Evolutionary conservation across 2,113 vertebrate genomes (phyloP).

Genomic region (Haemorhous mexicanus): DNA sequence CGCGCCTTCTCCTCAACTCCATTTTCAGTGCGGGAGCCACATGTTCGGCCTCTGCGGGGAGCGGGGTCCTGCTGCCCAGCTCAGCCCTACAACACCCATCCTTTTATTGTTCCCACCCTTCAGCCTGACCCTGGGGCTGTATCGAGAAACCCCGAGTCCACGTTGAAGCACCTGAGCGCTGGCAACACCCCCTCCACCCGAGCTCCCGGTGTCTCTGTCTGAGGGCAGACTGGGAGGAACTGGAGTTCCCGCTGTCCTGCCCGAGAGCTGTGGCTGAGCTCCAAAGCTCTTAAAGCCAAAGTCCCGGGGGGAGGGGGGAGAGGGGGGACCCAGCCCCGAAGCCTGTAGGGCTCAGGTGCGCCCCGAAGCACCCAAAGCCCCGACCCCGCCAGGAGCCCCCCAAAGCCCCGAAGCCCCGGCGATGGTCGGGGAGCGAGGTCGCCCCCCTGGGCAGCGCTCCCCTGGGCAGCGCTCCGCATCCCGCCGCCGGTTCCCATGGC

Average conservation of each 20-base stretch:
- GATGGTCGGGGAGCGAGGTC: not conserved
- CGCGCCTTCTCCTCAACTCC: not conserved
- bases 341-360: not conserved
- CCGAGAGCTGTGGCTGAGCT: not conserved
- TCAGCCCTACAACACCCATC: not conserved
- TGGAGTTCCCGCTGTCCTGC: not conserved
- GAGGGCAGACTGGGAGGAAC: not conserved
- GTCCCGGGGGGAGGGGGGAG: not conserved
- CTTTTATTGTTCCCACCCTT: fast-evolving
- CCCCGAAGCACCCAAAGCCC: not conserved
- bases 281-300: not conserved
- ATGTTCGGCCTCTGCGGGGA: not conserved
- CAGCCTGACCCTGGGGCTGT: not conserved
- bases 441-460: slow-evolving; percentile 2
- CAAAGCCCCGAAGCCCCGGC: not conserved
- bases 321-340: not conserved
- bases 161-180: fast-evolving
- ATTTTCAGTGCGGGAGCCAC: not conserved
- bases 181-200: not conserved
- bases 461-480: slow-evolving; percentile 57
- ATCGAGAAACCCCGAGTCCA: not conserved
- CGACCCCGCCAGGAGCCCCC: not conserved
- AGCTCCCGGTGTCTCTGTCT: not conserved
- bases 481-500: slow-evolving; percentile 64
- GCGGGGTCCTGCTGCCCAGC: not conserved